phyloP scores from a whole-genome alignment of 2,797 vertebrate genomes.

The Graptemys geographica region DNA sequence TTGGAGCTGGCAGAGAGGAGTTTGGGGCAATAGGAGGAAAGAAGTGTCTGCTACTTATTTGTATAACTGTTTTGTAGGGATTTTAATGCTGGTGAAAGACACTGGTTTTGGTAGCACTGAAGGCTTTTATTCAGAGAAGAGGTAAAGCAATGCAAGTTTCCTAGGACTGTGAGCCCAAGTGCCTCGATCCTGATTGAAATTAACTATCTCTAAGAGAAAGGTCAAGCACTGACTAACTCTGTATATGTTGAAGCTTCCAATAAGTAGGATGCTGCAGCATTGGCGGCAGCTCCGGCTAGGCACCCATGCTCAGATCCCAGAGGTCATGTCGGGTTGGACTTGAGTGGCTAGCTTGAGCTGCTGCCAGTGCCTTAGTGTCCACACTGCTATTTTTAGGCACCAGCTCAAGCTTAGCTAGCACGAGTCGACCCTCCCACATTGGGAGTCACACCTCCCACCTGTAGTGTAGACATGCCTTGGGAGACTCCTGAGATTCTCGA shows the following conservation, averaged over 20 bases:
- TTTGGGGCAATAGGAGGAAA: background rate
- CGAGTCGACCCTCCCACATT: too few relatives aligned
- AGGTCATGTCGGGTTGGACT: too few relatives aligned
- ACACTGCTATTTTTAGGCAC: too few relatives aligned
- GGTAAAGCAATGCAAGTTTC: background rate
- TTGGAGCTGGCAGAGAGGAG: fast-evolving
- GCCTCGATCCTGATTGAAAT: fast-evolving
- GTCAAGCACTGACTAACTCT: background rate
- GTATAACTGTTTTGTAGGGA: background rate
- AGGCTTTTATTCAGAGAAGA: background rate
- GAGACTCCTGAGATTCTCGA: too few relatives aligned
- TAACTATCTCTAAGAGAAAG: background rate
- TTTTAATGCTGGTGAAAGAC: background rate
- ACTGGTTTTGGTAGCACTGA: fast-evolving
- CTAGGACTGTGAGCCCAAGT: background rate
- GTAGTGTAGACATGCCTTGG: too few relatives aligned
- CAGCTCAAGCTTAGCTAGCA: too few relatives aligned
- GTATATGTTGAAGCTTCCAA: background rate
- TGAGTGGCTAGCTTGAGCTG: too few relatives aligned
- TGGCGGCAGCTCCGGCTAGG: too few relatives aligned
- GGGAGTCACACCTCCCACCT: too few relatives aligned
- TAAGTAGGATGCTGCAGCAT: background rate
- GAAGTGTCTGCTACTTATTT: background rate
- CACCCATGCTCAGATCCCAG: too few relatives aligned
- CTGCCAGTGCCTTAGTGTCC: too few relatives aligned